Base-by-base conservation (phyloP, 92 coral and sea anemone genomes). In the Paramuricea clavata region DNA sequence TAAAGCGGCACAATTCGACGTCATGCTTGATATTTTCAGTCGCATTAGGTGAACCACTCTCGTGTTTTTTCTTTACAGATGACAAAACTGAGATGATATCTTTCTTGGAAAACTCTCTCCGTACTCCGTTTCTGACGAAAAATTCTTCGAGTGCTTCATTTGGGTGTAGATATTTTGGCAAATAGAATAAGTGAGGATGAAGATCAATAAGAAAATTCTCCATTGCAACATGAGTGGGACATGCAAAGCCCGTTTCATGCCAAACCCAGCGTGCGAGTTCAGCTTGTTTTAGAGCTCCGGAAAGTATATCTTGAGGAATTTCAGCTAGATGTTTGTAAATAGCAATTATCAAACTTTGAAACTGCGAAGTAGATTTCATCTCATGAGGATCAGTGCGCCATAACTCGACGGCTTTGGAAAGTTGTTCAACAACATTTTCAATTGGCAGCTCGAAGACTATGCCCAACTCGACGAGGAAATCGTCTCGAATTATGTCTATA, bases 161-260 rank as follows among this genome's bases (percentile, higher is more conserved):
- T 23, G 11, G 30, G 27, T 43, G 49, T 54, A 87, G 75, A 32
- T 90, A 92, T n/a, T 77, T 56, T 49, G 94, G 91, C 54, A 95
- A 72, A 54, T 42, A 67, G 33, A 78, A 91, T 13, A 91, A 87
- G 67, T 95, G 83, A 11, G 98, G 96, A 42, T 82, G 90, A 2
- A 95, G 86, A 68, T 93, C 89, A 28, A 93, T 64, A 2, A 74
- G 87, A 56, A 87, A 88, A 6, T 80, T 69, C 12, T 22, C 50
- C 56, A 91, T 59, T 25, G 93, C 91, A 16, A 89, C 28, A 69
- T 52, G 77, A 13, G 85, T 76, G 27, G 98, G 95, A 27, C 91
- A 33, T 25, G 95, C 65, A 65, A 93, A 93, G 25, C 95, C 98
- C 34, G 80, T 60, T 2, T 94, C 98, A 57, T 89, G 91, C 95